A percentile compares a stretch with the other conserved stretches of the same genome.
These are phyloP conservation scores for Andrena minutula DNA, from an alignment of 2,888 invertebrate genomes.

Conservation along the genomic window DNA sequence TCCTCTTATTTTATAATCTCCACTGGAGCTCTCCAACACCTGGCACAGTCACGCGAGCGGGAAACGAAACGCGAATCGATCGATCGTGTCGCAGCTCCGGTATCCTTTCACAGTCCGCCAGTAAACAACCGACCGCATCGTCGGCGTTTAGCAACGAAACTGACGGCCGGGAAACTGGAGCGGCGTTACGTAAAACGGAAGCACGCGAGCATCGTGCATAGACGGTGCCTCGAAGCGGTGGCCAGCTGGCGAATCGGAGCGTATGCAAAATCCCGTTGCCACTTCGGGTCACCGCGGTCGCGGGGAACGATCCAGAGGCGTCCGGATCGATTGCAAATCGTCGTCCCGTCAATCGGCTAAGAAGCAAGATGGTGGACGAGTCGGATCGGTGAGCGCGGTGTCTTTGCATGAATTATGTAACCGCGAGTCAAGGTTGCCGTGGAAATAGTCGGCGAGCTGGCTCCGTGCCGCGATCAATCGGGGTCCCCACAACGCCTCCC, in stretches of 20 bases:
- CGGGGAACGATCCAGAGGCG: no score
- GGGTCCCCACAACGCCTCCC: no score
- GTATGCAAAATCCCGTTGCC: no score
- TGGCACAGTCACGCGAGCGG: not conserved
- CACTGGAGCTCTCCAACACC: no score
- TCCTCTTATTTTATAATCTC: no score
- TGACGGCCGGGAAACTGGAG: constrained; percentile 18
- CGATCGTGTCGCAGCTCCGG: not conserved
- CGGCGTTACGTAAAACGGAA: constrained; percentile 46
- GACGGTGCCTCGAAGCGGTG: not conserved
- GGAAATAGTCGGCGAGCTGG: constrained; percentile 11
- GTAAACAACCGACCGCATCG: constrained; percentile 7
- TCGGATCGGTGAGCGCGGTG: not conserved
- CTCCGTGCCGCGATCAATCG: constrained; percentile 38
- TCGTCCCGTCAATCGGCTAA: not conserved
- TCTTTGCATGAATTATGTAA: constrained; percentile 59
- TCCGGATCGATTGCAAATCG: no score
- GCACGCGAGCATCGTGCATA: not conserved
- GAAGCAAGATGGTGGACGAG: not conserved
- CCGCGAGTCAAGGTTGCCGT: constrained; percentile 45
- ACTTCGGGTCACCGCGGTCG: no score
- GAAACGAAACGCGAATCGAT: constrained; percentile 1
- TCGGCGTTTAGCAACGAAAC: not conserved
- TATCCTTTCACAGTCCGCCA: constrained; percentile 6
- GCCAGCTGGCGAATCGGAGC: not conserved